These are phyloP conservation scores for Diuraphis noxia DNA, from an alignment of 1,140 invertebrate genomes.

Conservation along the genomic window DNA sequence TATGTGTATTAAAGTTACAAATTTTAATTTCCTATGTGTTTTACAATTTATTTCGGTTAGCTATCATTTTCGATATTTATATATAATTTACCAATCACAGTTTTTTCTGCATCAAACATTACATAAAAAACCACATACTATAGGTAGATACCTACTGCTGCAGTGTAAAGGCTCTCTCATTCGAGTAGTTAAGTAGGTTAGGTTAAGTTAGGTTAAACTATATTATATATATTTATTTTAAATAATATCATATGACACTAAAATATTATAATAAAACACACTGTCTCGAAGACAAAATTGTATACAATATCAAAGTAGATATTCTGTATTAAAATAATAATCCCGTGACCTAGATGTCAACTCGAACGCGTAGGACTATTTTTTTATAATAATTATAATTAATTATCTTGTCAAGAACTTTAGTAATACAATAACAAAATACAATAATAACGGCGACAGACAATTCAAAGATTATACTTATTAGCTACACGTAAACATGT, in stretches of 20 bases:
- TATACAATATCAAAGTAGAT: neutral
- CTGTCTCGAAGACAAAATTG: neutral
- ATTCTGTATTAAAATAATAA: neutral
- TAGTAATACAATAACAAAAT: neutral
- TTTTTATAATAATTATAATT: constrained; percentile 1
- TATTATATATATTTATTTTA: no score
- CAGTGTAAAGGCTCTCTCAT: neutral
- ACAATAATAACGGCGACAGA: neutral
- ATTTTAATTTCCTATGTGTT: neutral
- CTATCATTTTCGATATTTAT: neutral
- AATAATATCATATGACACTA: neutral
- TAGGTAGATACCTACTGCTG: neutral
- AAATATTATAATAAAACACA: neutral
- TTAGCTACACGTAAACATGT: neutral
- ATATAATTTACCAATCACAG: neutral
- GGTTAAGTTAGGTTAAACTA: no score
- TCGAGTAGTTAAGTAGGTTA: no score
- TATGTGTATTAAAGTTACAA: neutral
- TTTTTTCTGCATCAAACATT: neutral
- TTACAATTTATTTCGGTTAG: neutral
- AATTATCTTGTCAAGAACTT: constrained; percentile 33
- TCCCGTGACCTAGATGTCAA: constrained; percentile 8
- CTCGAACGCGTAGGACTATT: neutral
- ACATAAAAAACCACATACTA: neutral
- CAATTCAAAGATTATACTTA: neutral